Evolutionary conservation across 2,888 invertebrate species (phyloP), one percentile per base, ranked within the genome.

Genomic region (Nymphalis polychloros): DNA sequence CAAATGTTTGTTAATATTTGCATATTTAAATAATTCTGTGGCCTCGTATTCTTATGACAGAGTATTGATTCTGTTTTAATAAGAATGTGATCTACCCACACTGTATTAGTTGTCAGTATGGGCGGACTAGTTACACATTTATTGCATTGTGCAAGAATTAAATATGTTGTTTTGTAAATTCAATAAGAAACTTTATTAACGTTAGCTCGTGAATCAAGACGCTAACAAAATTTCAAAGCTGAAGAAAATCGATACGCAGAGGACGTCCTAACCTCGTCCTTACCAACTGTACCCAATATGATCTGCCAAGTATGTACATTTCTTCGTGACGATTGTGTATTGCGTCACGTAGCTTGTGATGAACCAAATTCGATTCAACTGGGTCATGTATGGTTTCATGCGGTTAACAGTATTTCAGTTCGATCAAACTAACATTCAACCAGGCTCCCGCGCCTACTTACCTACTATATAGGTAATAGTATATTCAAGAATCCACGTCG

Each of bases 331-430:
- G 82, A 70, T 57, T 61, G 63, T 73, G 70, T 67, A 78, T 89
- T 88, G 79, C 90, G 87, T 88, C 89, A 90, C 78, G 76, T 74
- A 73, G 67, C 77, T 76, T 68, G 69, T 80, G 63, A 79, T 69
- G 63, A 60, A 63, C 82, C 78, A 80, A 79, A 80, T 83, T 79
- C 79, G 83, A 79, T 87, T 84, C 86, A 92, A 90, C 79, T 90
- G 78, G 90, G 90, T 90, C 90, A 89, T 85, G 84, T 83, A 84
- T 84, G 68, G 72, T 84, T 72, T 70, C 80, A 80, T 81, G 79
- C 80, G 78, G 80, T 84, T 82, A 85, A 85, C 85, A 86, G 82
- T 81, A 85, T 80, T 87, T 87, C 84, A 86, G 82, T 72, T 73
- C 75, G 74, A 69, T 65, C 68, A 64, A 59, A 68, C 53, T 64